Percentiles rank a stretch among this genome's conserved stretches.
Conservation (phyloP, 2,113 vertebrate species). For the Vidua macroura region DNA sequence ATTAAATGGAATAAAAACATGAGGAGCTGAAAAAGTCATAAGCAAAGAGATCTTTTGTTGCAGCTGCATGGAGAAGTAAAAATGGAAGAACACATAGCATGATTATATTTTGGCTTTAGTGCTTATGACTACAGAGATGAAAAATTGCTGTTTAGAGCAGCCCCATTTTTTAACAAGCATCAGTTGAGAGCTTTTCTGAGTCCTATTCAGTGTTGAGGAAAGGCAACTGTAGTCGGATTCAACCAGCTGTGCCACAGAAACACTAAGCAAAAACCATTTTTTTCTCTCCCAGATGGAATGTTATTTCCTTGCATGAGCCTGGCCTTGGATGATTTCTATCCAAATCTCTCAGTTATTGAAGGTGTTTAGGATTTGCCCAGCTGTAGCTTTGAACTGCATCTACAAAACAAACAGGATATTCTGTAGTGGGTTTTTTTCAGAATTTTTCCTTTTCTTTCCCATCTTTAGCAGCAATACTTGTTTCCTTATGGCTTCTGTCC, state of each 20-base stretch:
- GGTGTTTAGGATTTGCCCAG: neutral
- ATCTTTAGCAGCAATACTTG: neutral
- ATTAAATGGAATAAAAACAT: neutral
- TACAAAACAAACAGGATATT: neutral
- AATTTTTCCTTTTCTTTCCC: neutral
- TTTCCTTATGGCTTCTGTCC: neutral
- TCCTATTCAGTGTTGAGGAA: neutral
- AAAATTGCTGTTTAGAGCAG: neutral
- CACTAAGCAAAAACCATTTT: neutral
- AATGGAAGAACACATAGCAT: neutral
- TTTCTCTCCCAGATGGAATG: neutral
- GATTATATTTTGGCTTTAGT: neutral
- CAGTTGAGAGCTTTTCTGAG: neutral
- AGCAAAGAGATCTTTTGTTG: neutral
- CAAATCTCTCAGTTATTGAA: neutral
- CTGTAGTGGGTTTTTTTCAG: neutral
- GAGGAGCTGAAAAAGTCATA: neutral
- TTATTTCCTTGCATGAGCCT: neutral
- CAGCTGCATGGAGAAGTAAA: neutral
- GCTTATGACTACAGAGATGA: neutral
- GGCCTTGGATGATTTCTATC: neutral
- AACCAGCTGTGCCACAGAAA: conserved; percentile 5
- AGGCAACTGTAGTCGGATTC: neutral
- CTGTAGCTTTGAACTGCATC: neutral
- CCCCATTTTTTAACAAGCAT: neutral